Conservation (phyloP, 2,797 vertebrate species). For the Karalla daura region DNA sequence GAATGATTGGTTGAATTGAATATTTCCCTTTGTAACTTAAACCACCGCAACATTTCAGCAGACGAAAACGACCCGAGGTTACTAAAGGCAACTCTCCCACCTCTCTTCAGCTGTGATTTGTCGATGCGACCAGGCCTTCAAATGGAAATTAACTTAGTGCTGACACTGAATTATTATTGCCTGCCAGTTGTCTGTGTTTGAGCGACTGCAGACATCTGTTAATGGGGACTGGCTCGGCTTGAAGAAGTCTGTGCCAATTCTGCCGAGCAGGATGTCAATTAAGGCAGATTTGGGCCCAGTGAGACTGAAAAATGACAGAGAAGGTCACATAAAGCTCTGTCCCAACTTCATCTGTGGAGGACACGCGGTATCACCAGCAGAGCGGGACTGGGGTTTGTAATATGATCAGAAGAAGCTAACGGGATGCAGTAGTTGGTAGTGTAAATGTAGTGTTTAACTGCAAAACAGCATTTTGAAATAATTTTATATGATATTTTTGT, state of each 20-base stretch:
- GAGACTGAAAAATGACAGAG: slow-evolving; percentile 44
- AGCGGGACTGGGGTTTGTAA: too few relatives aligned
- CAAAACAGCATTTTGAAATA: too few relatives aligned
- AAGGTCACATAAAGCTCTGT: slow-evolving; percentile 44
- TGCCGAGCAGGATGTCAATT: slow-evolving; percentile 36
- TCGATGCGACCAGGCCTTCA: background rate
- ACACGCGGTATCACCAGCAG: slow-evolving; percentile 2
- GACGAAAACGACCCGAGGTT: too few relatives aligned
- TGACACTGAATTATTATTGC: slow-evolving; percentile 1
- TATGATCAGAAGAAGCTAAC: too few relatives aligned
- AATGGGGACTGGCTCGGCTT: slow-evolving; percentile 18
- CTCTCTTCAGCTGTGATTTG: background rate
- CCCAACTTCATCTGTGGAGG: background rate
- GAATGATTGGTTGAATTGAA: background rate
- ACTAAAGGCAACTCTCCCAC: background rate
- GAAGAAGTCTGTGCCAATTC: slow-evolving; percentile 34
- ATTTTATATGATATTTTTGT: too few relatives aligned
- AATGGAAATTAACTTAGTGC: slow-evolving; percentile 8
- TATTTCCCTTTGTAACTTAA: background rate
- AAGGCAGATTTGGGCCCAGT: slow-evolving; percentile 34
- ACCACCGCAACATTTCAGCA: background rate
- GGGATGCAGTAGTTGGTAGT: too few relatives aligned
- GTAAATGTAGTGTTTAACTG: too few relatives aligned
- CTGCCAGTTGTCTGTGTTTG: slow-evolving; percentile 12
- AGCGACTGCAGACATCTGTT: slow-evolving; percentile 45